A percentile compares a stretch with the other conserved stretches of the same genome.
These are phyloP conservation scores for Chrysolina americana DNA, from an alignment of 2,888 invertebrate species.

Conservation along the genomic window DNA sequence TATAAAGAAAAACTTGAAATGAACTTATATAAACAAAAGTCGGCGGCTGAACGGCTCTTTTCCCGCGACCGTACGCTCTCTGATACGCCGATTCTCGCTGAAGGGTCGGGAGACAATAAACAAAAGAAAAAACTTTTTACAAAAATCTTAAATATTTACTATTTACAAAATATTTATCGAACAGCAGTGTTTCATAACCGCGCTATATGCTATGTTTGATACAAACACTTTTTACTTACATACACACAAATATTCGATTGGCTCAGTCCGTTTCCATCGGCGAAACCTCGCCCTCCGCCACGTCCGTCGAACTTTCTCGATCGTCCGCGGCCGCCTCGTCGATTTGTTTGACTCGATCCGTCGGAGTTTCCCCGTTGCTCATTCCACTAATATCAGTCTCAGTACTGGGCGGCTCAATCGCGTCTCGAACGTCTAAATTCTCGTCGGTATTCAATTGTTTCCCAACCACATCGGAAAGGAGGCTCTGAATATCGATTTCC, in stretches of 20 bases:
- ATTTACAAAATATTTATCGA: constrained; percentile 40
- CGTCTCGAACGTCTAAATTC: constrained; percentile 21
- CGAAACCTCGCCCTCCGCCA: constrained; percentile 30
- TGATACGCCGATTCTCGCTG: not conserved
- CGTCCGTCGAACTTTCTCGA: constrained; percentile 24
- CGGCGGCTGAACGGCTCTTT: constrained; percentile 22
- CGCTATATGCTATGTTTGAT: constrained; percentile 44
- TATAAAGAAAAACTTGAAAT: constrained; percentile 37
- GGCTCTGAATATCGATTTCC: constrained; percentile 46
- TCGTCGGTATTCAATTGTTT: constrained; percentile 27
- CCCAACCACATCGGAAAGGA: constrained; percentile 45
- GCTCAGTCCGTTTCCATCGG: constrained; percentile 49
- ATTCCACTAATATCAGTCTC: constrained; percentile 36
- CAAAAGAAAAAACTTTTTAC: constrained; percentile 46
- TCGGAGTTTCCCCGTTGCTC: constrained; percentile 14
- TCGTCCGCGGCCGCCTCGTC: constrained; percentile 38
- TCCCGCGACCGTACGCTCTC: not conserved
- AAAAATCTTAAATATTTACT: constrained; percentile 46
- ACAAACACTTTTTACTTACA: constrained; percentile 42
- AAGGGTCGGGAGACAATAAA: constrained; percentile 25
- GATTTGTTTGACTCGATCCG: not conserved
- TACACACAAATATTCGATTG: constrained; percentile 27
- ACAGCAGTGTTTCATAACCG: constrained; percentile 32
- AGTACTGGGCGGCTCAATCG: constrained; percentile 22
- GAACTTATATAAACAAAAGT: constrained; percentile 47